phyloP scores from a whole-genome alignment of 1,140 invertebrate genomes.

The Popillia japonica region DNA sequence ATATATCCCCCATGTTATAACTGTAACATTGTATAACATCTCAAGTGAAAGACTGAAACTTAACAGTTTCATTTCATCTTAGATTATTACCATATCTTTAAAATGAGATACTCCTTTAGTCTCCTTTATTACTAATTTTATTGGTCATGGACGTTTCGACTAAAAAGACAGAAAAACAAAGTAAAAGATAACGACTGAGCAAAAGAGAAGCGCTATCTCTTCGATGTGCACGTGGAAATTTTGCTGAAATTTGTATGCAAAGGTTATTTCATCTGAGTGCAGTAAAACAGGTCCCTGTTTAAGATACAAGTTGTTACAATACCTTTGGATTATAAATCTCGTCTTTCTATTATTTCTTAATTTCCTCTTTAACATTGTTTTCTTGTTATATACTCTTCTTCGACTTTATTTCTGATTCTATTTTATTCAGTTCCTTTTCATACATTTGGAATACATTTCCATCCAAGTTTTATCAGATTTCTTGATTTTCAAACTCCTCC shows the following conservation, averaged over 20 bases:
- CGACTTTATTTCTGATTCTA: neutral
- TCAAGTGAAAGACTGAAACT: neutral
- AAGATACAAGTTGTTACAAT: slow-evolving; percentile 34
- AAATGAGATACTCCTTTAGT: neutral
- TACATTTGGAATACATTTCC: neutral
- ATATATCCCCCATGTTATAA: neutral
- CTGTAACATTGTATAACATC: neutral
- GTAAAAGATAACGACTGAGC: neutral
- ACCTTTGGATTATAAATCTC: slow-evolving; percentile 31
- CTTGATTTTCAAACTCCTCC: neutral
- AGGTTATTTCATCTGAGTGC: slow-evolving; percentile 18
- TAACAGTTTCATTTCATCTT: slow-evolving; percentile 15
- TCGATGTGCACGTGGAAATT: slow-evolving; percentile 3
- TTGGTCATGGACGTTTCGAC: neutral
- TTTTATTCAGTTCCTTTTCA: neutral
- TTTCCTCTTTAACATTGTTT: slow-evolving; percentile 16
- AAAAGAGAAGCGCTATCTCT: neutral
- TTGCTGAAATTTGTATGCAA: slow-evolving; percentile 32
- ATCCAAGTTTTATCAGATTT: slow-evolving; percentile 12
- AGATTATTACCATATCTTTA: neutral
- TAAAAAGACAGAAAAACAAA: neutral
- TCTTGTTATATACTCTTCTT: neutral
- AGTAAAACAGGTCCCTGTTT: slow-evolving; percentile 13
- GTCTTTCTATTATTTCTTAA: slow-evolving; percentile 31
- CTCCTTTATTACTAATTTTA: slow-evolving; percentile 2